phyloP scores from a whole-genome alignment of 2,888 invertebrate species.

The Sphaeridia pumilis region DNA sequence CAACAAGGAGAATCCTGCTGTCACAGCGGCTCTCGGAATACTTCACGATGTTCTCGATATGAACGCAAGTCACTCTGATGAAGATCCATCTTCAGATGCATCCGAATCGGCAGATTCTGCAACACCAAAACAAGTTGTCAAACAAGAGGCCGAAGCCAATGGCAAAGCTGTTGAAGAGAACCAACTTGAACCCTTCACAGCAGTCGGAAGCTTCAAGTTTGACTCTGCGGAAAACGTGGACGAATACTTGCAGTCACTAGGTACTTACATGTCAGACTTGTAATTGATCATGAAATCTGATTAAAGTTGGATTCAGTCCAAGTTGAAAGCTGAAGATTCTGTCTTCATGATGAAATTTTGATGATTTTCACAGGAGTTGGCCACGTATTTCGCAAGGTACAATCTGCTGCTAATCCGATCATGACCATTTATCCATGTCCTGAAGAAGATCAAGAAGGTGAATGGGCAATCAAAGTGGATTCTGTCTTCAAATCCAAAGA shows the following conservation, averaged over 20 bases:
- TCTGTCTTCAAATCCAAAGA: constrained; percentile 21
- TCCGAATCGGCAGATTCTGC: too few species aligned
- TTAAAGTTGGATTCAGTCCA: neutral
- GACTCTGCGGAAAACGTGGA: constrained; percentile 22
- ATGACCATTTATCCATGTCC: constrained; percentile 16
- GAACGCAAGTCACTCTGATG: too few species aligned
- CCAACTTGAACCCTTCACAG: constrained; percentile 5
- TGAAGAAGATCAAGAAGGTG: constrained; percentile 7
- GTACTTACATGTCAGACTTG: constrained; percentile 12
- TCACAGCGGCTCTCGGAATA: too few species aligned
- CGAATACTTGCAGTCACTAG: constrained; percentile 26
- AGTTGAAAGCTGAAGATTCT: neutral
- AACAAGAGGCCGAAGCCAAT: too few species aligned
- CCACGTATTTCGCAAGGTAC: constrained; percentile 29
- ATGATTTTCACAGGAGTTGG: constrained; percentile 23
- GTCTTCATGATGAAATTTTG: neutral
- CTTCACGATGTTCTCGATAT: too few species aligned
- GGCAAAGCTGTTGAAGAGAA: too few species aligned
- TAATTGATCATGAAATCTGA: neutral
- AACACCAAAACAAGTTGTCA: too few species aligned
- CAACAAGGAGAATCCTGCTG: too few species aligned
- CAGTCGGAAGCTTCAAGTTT: constrained; percentile 13
- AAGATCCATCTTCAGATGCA: too few species aligned
- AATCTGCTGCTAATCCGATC: constrained; percentile 21
- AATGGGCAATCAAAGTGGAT: constrained; percentile 20